Base-by-base conservation (phyloP, 2,888 invertebrate species). In the Stenurella melanura region DNA sequence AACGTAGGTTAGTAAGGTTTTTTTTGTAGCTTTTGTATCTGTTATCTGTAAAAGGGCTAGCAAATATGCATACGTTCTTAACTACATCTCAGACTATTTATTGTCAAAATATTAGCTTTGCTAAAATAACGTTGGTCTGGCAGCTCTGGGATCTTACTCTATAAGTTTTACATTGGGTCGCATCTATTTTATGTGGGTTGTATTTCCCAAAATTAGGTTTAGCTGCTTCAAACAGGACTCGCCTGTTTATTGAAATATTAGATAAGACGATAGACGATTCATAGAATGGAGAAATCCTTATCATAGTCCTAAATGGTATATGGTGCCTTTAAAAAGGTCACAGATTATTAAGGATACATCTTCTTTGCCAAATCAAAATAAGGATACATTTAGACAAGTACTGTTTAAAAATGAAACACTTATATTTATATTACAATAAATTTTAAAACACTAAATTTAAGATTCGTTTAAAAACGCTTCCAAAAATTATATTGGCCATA, bases 401-500 rank as follows among this genome's bases (percentile, higher is more conserved):
- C n/a, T 50, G 2, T 17, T 4, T 17, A 50, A 50, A 50, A 50
- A 50, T 50, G 1, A 50, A 71, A 72, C 11, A 63, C 54, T 7
- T 54, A 63, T 63, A 74, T 34, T 50, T 30, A 70, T 30, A 50
- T 61, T 69, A 64, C 50, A 56, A 42, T 42, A 12, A 42, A 50
- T 50, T 50, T 50, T 50, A 50, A 50, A 50, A 50, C 50, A 6
- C 4, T 50, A 50, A n/a, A 50, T 50, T n/a, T 50, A 50, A n/a
- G 50, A 50, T n/a, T n/a, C 15, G 50, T 50, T n/a, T 50, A 6
- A 50, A 50, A 50, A 50, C 19, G 18, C 67, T 77, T 73, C 63
- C 73, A 76, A 78, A 76, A 72, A 74, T 73, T 69, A 64, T 67
- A 78, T 74, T 77, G 60, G 77, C 70, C 76, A 76, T 67, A 78